These are phyloP conservation scores for Podarcis siculus DNA, from an alignment of 2,797 vertebrate genomes.

Conservation along the genomic window DNA sequence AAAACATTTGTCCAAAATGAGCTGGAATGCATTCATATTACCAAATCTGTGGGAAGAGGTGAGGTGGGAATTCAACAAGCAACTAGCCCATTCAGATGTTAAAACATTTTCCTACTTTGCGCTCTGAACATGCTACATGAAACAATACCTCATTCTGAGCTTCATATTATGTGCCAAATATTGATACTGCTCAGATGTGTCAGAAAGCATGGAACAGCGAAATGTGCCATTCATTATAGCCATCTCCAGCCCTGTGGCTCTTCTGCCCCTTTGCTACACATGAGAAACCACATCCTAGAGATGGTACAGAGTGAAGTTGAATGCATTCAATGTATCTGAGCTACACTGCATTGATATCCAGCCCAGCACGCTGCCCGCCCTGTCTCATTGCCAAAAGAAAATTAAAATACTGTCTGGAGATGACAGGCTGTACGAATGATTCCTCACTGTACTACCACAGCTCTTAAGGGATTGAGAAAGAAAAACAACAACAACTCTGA, in stretches of 20 bases:
- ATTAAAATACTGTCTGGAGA: conserved; percentile 24
- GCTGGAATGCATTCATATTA: too few species aligned
- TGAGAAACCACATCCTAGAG: conserved; percentile 40
- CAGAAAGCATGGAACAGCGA: conserved; percentile 3
- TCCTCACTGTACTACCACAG: conserved; percentile 11
- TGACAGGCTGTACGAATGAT: not conserved
- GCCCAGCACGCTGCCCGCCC: conserved; percentile 17
- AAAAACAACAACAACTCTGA: conserved; percentile 21
- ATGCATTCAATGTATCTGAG: conserved; percentile 28
- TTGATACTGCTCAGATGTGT: conserved; percentile 45
- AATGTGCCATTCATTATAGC: conserved; percentile 19
- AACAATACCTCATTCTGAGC: conserved; percentile 11
- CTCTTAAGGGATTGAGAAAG: conserved; percentile 24
- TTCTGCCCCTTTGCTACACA: not conserved
- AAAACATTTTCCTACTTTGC: conserved; percentile 20
- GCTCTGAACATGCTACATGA: not conserved
- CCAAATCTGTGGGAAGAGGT: not conserved
- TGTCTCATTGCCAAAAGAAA: not conserved
- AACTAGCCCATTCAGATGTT: not conserved
- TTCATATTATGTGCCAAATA: conserved; percentile 31
- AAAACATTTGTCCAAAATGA: not conserved
- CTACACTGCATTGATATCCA: conserved; percentile 2
- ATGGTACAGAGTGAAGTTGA: conserved; percentile 17
- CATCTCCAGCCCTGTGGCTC: conserved; percentile 17
- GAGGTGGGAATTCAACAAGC: not conserved